Evolutionary conservation across 2,888 invertebrate genomes (phyloP).

Genomic region (Yponomeuta malinellus): DNA sequence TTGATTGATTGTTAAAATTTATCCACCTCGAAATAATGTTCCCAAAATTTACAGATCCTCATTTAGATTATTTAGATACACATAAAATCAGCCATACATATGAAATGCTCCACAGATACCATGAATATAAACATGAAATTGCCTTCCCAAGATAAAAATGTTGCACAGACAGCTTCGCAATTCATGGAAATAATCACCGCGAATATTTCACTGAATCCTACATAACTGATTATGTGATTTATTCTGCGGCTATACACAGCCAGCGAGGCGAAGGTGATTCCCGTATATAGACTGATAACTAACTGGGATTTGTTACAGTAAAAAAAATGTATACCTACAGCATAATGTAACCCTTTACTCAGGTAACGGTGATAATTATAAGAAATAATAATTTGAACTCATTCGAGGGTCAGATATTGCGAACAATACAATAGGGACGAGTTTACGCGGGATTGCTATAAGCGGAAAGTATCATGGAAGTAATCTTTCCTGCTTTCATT

Average conservation of each 20-base stretch:
- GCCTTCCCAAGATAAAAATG: neutral
- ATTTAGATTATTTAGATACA: neutral
- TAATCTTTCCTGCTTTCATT: conserved; percentile 43
- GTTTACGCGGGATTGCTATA: conserved; percentile 31
- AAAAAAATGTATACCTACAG: neutral
- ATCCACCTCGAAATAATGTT: too few species aligned
- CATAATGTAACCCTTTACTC: neutral
- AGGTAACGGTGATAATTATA: neutral
- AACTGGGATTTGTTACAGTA: neutral
- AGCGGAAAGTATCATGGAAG: conserved; percentile 44
- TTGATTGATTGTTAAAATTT: too few species aligned
- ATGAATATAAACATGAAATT: neutral
- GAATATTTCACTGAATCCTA: conserved; percentile 37
- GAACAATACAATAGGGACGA: conserved; percentile 32
- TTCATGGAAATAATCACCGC: conserved; percentile 54
- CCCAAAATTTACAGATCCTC: too few species aligned
- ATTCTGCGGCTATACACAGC: neutral
- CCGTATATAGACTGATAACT: conserved; percentile 1
- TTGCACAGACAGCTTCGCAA: conserved; percentile 20
- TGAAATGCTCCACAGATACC: neutral
- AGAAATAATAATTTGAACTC: conserved; percentile 9
- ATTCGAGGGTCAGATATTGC: conserved; percentile 20
- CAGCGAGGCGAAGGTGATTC: neutral
- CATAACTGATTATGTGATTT: conserved; percentile 5
- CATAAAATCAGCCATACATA: neutral